These are phyloP conservation scores for Hafferia zeledoni DNA, from an alignment of 2,797 vertebrate genomes.

Conservation along the genomic window DNA sequence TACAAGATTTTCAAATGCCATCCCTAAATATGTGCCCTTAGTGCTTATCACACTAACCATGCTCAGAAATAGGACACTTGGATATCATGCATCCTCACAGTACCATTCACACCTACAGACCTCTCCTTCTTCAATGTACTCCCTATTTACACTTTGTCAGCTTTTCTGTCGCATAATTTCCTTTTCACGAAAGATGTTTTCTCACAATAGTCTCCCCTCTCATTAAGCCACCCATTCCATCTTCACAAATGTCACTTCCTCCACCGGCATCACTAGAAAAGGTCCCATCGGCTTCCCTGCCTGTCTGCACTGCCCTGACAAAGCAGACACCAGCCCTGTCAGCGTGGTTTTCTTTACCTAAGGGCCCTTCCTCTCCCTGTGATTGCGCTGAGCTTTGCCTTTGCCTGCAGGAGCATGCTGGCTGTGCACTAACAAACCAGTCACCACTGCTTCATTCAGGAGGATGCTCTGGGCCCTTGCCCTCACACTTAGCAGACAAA, in stretches of 20 bases:
- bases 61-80: neutral
- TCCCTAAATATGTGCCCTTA: neutral
- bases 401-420: neutral
- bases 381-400: neutral
- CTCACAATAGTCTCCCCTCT: neutral
- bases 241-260: neutral
- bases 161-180: neutral
- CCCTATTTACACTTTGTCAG: neutral
- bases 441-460: neutral
- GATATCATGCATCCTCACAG: neutral
- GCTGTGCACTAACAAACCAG: neutral
- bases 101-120: fast-evolving
- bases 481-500: neutral
- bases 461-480: neutral
- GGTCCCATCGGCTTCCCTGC: neutral
- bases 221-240: neutral
- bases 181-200: neutral
- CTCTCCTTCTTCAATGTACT: neutral
- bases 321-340: neutral
- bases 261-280: neutral
- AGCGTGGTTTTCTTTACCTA: fast-evolving
- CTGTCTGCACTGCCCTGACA: neutral
- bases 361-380: neutral
- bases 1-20: neutral
- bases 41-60: neutral